Base-by-base conservation (phyloP, 2,113 vertebrate genomes). In the Malurus melanocephalus region DNA sequence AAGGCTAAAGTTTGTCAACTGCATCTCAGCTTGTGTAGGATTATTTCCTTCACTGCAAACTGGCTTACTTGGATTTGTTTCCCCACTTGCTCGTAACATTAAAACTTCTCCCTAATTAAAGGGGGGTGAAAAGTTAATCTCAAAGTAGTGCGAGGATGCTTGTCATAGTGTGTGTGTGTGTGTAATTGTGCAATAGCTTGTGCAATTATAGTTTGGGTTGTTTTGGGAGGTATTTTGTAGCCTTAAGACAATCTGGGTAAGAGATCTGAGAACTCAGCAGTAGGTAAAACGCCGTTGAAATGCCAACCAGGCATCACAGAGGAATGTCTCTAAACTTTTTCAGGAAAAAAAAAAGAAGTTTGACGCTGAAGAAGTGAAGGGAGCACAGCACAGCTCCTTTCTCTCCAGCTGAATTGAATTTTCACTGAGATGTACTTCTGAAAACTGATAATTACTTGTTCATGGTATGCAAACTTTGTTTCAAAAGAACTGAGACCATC, bases 161-260 rank as follows among this genome's bases (percentile, higher is more conserved):
- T 23, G 9, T 75, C 75, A 13, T 35, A 76, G 59, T 46, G 49
- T 8, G 60, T 6, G 60, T 6, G 18, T 78, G 65, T 53, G 69
- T 85, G 61, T 75, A 88, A 51, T 61, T 73, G 85, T 91, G 55
- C 73, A 75, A 33, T 81, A 81, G 56, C 55, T 95, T 92, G 72
- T 95, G 82, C 87, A 73, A 75, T 45, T 9, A 42, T 72, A 68
- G 61, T 65, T 67, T 53, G 59, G 24, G 22, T 78, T 60, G 60
- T 79, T 74, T 26, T 30, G 27, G 16, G 10, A 18, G 24, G 11
- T 32, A 53, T 72, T 57, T 48, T 73, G 40, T 91, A 93, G 85
- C 80, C 66, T 93, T 83, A 71, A 86, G 77, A 90, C 77, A 91
- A 86, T 91, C 90, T 69, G 59, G 18, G n/a, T 88, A 79, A 61